Conservation (phyloP, 2,113 vertebrate species). For the Cephalopholis sonnerati region DNA sequence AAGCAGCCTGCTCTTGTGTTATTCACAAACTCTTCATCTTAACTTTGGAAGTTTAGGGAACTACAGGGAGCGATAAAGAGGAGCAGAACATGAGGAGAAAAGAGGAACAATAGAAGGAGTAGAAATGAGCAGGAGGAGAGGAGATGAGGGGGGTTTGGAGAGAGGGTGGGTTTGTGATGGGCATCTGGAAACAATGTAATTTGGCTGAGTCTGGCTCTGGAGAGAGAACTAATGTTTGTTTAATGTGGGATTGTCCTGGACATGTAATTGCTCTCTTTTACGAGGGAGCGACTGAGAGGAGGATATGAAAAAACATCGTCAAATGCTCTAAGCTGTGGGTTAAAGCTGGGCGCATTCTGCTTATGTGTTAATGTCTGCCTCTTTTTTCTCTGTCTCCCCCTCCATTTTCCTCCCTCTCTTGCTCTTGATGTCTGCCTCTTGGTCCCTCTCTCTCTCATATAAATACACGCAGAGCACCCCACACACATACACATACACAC, state of each 20-base stretch:
- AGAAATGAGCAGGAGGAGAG: constrained; percentile 41
- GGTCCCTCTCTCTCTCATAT: constrained; percentile 17
- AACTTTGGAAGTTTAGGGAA: constrained; percentile 54
- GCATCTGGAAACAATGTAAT: constrained; percentile 96
- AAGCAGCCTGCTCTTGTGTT: constrained; percentile 87
- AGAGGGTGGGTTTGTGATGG: constrained; percentile 73
- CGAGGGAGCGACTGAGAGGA: constrained; percentile 73
- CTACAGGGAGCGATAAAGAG: constrained; percentile 42
- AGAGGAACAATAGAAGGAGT: constrained; percentile 49
- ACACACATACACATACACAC: background rate
- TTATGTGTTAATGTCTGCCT: constrained; percentile 50
- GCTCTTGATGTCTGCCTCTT: constrained; percentile 56
- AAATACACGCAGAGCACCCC: constrained; percentile 29
- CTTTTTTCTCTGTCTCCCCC: constrained; percentile 19
- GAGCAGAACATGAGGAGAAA: constrained; percentile 25
- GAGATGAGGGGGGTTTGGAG: background rate
- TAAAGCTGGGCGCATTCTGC: constrained; percentile 53
- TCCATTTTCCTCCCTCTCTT: background rate
- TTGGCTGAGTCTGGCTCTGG: constrained; percentile 83
- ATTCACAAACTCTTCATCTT: constrained; percentile 81
- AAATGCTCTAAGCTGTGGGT: constrained; percentile 63
- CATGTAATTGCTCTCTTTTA: constrained; percentile 90
- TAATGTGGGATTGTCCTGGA: constrained; percentile 93
- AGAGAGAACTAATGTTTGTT: constrained; percentile 88
- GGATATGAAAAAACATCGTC: constrained; percentile 86